Base-by-base conservation (phyloP, 2,113 vertebrate genomes). In the Cygnus atratus region DNA sequence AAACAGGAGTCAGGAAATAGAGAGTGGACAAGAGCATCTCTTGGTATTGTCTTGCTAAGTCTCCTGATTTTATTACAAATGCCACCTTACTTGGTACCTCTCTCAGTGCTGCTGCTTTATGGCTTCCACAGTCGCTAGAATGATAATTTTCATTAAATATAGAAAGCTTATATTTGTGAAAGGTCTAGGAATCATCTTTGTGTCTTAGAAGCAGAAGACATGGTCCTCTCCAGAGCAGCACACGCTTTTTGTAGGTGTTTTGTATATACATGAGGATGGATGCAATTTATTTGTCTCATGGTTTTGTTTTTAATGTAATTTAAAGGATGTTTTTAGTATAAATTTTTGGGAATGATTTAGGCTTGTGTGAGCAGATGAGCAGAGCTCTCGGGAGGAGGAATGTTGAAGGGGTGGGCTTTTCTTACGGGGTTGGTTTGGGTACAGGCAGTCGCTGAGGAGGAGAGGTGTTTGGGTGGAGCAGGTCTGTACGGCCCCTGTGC, bases 301-400 rank as follows among this genome's bases (percentile, higher is more conserved):
- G 19, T 72, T 88, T 87, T 78, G 21, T 72, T 91, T 88, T 78
- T 21, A 28, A 63, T n/a, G 29, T 6, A 75, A 37, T 39, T 46
- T 3, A 62, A 48, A 57, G 26, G 9, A 66, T 55, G 19, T 48
- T 68, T 24, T 48, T 19, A 46, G 6, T 25, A 28, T 46, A 62
- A 82, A 59, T 66, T 66, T 77, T 37, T 35, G 62, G 13, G n/a
- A 62, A 62, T 37, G 19, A 11, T 35, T 76, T 84, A 25, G 9
- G 10, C 8, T 58, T 78, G 5, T 52, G 13, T 48, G 35, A 48
- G 9, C 1, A 19, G 18, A 28, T 61, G 43, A 35, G 0, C 21
- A 7, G 8, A 80, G 35, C 3, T 74, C 21, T 43, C 61, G 48
- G 52, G 55, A 59, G 37, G 35, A 59, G 29, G 21, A 2, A 0